Percentiles rank a stretch among this genome's conserved stretches.
Evolutionary conservation across 1,140 invertebrate species (phyloP).

Genomic region (Heliothis virescens): DNA sequence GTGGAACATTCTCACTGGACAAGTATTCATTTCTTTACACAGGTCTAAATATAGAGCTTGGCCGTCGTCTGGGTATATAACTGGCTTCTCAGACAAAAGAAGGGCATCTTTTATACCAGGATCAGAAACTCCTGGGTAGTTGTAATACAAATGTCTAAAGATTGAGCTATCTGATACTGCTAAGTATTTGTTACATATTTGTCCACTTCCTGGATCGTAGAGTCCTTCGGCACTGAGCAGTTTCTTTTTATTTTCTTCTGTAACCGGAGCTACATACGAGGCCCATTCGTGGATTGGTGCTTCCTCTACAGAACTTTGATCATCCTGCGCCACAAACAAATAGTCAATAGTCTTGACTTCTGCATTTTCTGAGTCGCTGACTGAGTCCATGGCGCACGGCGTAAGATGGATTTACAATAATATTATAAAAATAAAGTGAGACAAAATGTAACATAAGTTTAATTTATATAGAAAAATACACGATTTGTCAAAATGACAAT

Average conservation of each 20-base stretch:
- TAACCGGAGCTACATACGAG: slow-evolving; percentile 22
- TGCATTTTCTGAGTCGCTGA: not conserved
- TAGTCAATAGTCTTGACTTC: slow-evolving; percentile 7
- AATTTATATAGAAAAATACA: too few relatives aligned
- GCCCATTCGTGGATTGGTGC: slow-evolving; percentile 55
- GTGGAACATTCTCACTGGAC: slow-evolving; percentile 67
- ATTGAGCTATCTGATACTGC: slow-evolving; percentile 74
- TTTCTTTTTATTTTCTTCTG: slow-evolving; percentile 51
- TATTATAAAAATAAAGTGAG: not conserved
- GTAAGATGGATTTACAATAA: not conserved
- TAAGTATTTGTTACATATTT: slow-evolving; percentile 57
- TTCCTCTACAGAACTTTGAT: slow-evolving; percentile 37
- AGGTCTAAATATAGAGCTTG: slow-evolving; percentile 67
- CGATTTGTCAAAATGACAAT: too few relatives aligned
- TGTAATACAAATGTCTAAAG: slow-evolving; percentile 68
- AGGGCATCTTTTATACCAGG: slow-evolving; percentile 75
- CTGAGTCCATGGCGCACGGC: not conserved
- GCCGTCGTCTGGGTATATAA: slow-evolving; percentile 68
- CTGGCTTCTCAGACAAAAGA: slow-evolving; percentile 58
- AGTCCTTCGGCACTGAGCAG: slow-evolving; percentile 38
- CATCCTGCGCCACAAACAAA: slow-evolving; percentile 28
- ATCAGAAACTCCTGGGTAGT: slow-evolving; percentile 73
- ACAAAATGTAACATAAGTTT: too few relatives aligned
- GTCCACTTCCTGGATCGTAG: slow-evolving; percentile 55
- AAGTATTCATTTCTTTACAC: slow-evolving; percentile 69